Conservation (phyloP, 2,113 vertebrate species). For the Vombatus ursinus region DNA sequence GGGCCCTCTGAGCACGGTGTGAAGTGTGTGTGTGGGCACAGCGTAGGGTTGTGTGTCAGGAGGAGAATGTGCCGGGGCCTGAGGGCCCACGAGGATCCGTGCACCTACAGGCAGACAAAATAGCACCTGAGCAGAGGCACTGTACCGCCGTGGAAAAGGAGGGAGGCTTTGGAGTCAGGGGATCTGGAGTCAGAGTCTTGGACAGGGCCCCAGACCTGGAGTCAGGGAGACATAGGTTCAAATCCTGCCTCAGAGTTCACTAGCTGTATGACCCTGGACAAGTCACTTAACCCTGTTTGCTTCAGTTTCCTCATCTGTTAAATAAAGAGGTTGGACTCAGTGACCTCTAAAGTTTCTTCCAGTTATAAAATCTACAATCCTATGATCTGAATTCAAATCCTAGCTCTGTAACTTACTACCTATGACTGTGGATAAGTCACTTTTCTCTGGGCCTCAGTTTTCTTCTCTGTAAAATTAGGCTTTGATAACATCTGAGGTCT, state of each 20-base stretch:
- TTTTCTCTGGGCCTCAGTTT: no score
- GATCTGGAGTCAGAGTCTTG: neutral
- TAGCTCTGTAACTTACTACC: no score
- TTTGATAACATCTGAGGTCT: no score
- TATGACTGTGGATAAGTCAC: no score
- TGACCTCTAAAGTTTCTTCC: no score
- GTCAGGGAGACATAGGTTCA: neutral
- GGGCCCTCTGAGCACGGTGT: neutral
- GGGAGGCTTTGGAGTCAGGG: neutral
- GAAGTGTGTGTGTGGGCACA: neutral
- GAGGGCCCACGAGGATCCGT: rapidly evolving
- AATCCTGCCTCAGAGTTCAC: neutral
- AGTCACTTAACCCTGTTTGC: neutral
- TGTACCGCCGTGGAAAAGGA: rapidly evolving
- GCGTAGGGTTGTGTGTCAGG: no score
- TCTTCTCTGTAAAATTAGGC: no score
- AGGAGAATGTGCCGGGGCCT: neutral
- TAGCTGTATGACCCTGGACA: neutral
- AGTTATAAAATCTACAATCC: no score
- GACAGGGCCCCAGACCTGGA: neutral
- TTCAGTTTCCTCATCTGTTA: neutral
- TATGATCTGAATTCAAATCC: no score
- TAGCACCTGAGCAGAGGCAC: neutral
- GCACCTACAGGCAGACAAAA: neutral
- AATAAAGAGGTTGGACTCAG: no score